phyloP scores from a whole-genome alignment of 2,113 vertebrate genomes.

The Progne subis region DNA sequence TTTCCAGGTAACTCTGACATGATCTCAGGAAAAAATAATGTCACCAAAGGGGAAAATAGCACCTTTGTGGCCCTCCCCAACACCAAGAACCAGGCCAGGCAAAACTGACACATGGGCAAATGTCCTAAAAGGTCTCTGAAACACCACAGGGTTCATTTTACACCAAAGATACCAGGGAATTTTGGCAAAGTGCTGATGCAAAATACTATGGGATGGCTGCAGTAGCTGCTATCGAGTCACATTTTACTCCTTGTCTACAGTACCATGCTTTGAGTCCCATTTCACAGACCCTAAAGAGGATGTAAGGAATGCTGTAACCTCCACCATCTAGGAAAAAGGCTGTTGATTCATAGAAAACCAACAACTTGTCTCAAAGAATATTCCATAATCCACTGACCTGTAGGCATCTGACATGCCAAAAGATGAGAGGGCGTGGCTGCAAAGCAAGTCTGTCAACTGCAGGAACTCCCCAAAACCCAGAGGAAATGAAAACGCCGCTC shows the following conservation, averaged over 20 bases:
- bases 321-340: not conserved
- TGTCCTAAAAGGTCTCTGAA: not conserved
- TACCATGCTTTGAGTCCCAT: not conserved
- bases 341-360: not conserved
- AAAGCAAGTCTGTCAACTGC: rapidly evolving
- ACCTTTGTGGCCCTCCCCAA: rapidly evolving
- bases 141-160: not conserved
- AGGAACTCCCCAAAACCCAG: not conserved
- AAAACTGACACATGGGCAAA: not conserved
- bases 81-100: not conserved
- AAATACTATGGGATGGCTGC: not conserved
- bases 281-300: not conserved
- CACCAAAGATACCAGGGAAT: not conserved
- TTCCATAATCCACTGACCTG: not conserved
- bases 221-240: not conserved
- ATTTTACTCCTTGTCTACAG: not conserved
- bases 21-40: not conserved
- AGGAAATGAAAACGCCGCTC: not conserved
- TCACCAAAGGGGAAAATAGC: not conserved
- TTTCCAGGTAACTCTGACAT: not conserved
- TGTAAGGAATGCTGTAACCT: not conserved
- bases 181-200: not conserved
- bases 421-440: not conserved
- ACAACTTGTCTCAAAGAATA: not conserved
- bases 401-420: not conserved